phyloP scores from a whole-genome alignment of 1,140 invertebrate genomes.

The Dryas iulia region DNA sequence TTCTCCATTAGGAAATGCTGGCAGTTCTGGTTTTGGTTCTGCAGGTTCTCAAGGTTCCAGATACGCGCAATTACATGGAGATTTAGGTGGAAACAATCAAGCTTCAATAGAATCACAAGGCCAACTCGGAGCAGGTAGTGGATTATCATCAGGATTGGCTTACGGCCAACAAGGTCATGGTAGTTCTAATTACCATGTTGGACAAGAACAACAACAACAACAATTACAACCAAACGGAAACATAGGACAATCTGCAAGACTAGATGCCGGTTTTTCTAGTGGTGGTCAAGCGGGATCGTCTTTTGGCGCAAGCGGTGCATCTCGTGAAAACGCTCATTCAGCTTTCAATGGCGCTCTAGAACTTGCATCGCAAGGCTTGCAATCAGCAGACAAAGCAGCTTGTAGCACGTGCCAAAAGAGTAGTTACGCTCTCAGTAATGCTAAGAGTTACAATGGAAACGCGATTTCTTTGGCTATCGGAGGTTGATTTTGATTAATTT shows the following conservation, averaged over 20 bases:
- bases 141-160: neutral
- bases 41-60: neutral
- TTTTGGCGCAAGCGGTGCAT: slow-evolving; percentile 12
- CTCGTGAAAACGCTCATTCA: slow-evolving; percentile 29
- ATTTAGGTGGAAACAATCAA: neutral
- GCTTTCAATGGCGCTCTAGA: slow-evolving; percentile 52
- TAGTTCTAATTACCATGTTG: neutral
- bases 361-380: slow-evolving; percentile 57
- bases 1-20: neutral
- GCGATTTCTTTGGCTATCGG: slow-evolving; percentile 59
- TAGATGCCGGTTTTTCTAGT: neutral
- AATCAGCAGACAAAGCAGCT: slow-evolving; percentile 41
- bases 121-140: neutral
- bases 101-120: neutral
- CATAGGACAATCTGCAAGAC: neutral
- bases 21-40: no score
- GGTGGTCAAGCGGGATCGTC: neutral
- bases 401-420: slow-evolving; percentile 63
- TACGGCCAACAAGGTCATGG: neutral
- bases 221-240: neutral
- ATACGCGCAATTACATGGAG: neutral
- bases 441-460: slow-evolving; percentile 56
- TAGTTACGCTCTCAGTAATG: slow-evolving; percentile 62
- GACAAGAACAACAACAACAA: neutral
- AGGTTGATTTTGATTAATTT: slow-evolving; percentile 28